Evolutionary conservation across 2,888 invertebrate genomes (phyloP), one percentile per base, ranked within the genome.

Genomic region (Drosophila recens): DNA sequence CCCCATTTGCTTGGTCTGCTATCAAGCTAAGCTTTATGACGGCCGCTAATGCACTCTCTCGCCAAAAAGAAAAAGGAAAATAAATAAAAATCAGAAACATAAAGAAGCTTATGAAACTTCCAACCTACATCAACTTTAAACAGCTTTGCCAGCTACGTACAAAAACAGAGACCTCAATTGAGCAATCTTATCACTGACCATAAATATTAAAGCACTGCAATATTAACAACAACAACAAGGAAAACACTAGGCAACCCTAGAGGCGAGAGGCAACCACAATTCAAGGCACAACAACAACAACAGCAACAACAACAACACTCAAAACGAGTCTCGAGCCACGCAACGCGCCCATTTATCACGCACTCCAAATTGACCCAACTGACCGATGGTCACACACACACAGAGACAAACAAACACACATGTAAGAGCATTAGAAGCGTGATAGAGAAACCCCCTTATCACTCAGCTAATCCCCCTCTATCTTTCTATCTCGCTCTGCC

Each of bases 281-380:
- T 68, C 65, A 66, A 67, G 54, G 51, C 63, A 62, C 56, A 58
- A 56, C 43, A 36, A 36, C 6, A 27, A 6, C 27, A 27, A 30
- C 13, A 30, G 30, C 59, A 63, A 6, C 6, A 27, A 6, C 27
- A 27, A 30, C 13, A 30, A 38, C 59, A 63, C 17, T 51, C 40
- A 52, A 40, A 45, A 62, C 79, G 61, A 61, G 82, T 71, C 79
- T 80, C 62, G 63, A 74, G 84, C 85, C 83, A 87, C 71, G 83
- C 87, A 84, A 85, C 79, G 81, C 67, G 63, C 75, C 87, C 85
- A 81, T 89, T 85, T 87, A 89, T 89, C 89, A 87, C 89, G 75
- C 85, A 89, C 85, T 84, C 67, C 75, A 69, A 75, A 72, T 57
- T 89, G 84, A 84, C 89, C 84, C 79, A 71, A 75, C 75, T 83